Base-by-base conservation (phyloP, 23 tunicate species). In the Ciona savignyi region DNA sequence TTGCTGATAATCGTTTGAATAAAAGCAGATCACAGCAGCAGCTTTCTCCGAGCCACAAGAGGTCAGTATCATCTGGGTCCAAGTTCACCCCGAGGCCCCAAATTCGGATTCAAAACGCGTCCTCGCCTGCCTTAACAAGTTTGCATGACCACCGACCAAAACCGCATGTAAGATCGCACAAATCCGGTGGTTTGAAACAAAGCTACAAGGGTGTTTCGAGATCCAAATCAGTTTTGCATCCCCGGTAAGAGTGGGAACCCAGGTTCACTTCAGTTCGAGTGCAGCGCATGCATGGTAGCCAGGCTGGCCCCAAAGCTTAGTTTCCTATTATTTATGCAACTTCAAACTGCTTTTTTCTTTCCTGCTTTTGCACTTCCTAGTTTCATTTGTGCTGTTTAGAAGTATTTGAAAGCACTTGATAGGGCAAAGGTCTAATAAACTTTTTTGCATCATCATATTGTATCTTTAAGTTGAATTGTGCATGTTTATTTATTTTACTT, bases 161-260 rank as follows among this genome's bases (percentile, higher is more conserved):
- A n/a, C n/a, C n/a, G n/a, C n/a, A n/a, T n/a, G n/a, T n/a, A n/a
- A n/a, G n/a, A n/a, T n/a, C n/a, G n/a, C n/a, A n/a, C n/a, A n/a
- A n/a, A n/a, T 9, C 56, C 56, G 56, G 56, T 42, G 29, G 76
- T 72, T 72, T 72, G 76, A 72, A 72, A 72, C 76, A 82, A 27
- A 82, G 56, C 73, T 49, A 42, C 56, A 42, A 42, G 25, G 73
- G 74, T 1, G 80, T 82, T 22, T 49, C 80, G 51, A 67, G 80
- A 68, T 82, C 87, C 21, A 49, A 32, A 32, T 82, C 87, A 2
- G 62, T 82, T 74, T 66, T 74, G 25, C 80, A 68, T 6, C 28
- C 27, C 26, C 66, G 87, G 87, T 82, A 29, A 82, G 80, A 70
- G 4, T n/a, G n/a, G n/a, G n/a, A n/a, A n/a, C n/a, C n/a, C n/a